Conservation (phyloP, 2,888 invertebrate genomes). For the Clusia tigrina region DNA sequence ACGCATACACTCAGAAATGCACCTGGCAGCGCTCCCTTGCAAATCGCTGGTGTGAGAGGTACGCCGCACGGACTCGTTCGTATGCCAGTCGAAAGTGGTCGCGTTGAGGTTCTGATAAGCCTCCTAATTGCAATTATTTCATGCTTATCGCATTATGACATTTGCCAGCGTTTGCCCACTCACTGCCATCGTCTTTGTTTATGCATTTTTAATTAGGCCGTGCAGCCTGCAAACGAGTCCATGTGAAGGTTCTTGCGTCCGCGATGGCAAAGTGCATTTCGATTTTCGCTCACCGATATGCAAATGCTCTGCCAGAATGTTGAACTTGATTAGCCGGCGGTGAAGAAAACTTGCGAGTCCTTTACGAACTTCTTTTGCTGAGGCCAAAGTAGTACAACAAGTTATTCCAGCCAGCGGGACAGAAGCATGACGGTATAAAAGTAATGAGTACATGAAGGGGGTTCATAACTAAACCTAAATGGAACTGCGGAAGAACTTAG, state of each 20-base stretch:
- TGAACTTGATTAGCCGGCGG: too few species aligned
- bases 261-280: background rate
- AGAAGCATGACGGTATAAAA: too few species aligned
- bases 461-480: too few species aligned
- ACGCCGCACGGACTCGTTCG: background rate
- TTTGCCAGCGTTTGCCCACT: background rate
- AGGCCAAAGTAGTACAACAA: too few species aligned
- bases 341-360: too few species aligned
- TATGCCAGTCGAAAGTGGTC: background rate
- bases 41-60: too few species aligned
- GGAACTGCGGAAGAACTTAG: too few species aligned
- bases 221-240: background rate
- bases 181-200: background rate
- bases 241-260: background rate
- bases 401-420: too few species aligned
- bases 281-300: background rate
- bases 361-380: too few species aligned
- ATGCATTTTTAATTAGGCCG: background rate
- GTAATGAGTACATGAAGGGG: too few species aligned
- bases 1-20: background rate
- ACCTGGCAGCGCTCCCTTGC: background rate
- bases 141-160: background rate
- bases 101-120: background rate
- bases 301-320: too few species aligned
- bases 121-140: conserved; percentile 8